phyloP scores from a whole-genome alignment of 1,140 invertebrate genomes.

The Drosophila sproati region DNA sequence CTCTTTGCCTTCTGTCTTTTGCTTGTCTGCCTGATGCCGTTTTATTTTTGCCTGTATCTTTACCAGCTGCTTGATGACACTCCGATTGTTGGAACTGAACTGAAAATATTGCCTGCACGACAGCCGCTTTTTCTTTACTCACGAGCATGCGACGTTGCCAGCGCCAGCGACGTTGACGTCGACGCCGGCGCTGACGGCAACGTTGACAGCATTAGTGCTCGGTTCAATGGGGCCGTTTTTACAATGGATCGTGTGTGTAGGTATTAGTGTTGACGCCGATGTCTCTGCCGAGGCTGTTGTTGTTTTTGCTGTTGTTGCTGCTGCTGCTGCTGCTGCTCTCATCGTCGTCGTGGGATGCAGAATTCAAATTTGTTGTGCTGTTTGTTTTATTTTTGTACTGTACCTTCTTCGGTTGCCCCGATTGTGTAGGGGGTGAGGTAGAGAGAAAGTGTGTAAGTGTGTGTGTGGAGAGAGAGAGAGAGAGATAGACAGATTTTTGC shows the following conservation, averaged over 20 bases:
- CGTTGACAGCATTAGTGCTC: conserved; percentile 38
- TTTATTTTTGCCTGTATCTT: conserved; percentile 14
- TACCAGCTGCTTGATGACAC: conserved; percentile 51
- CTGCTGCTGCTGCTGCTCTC: conserved; percentile 24
- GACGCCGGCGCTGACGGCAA: conserved; percentile 16
- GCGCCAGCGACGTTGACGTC: conserved; percentile 22
- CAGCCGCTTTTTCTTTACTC: conserved; percentile 73
- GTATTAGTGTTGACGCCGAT: conserved; percentile 18
- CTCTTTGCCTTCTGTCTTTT: conserved; percentile 33
- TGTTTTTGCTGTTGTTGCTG: conserved; percentile 13
- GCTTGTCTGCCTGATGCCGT: conserved; percentile 10
- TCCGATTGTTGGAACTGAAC: conserved; percentile 77
- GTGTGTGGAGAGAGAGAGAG: no score
- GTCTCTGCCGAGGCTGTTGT: background rate
- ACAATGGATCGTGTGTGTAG: conserved; percentile 32
- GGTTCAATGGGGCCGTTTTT: conserved; percentile 37
- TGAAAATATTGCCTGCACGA: conserved; percentile 66
- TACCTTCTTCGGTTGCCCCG: conserved; percentile 49
- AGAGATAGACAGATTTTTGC: no score
- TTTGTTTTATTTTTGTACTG: conserved; percentile 71
- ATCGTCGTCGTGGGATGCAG: conserved; percentile 69
- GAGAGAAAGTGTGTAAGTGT: conserved; percentile 3
- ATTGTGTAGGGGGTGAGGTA: background rate
- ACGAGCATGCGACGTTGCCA: conserved; percentile 30
- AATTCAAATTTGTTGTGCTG: conserved; percentile 62